Percentiles rank a stretch among this genome's conserved stretches.
Evolutionary conservation across 2,888 invertebrate genomes (phyloP).

Genomic region (Hetaerina titia): DNA sequence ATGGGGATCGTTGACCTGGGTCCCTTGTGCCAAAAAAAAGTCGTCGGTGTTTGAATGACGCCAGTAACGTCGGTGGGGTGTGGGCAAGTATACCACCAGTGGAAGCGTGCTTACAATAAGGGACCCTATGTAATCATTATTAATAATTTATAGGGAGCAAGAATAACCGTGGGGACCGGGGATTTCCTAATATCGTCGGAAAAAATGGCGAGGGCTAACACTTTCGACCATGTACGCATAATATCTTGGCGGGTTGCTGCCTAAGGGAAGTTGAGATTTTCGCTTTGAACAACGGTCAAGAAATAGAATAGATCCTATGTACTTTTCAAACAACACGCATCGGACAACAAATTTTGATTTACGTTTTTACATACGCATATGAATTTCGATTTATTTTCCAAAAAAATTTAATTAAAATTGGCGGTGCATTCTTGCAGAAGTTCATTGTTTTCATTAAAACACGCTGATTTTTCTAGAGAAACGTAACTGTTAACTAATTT

Average conservation of each 20-base stretch:
- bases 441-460: too few species aligned
- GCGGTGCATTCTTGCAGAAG: too few species aligned
- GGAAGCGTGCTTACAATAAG: not conserved
- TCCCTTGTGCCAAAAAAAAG: not conserved
- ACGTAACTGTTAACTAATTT: too few species aligned
- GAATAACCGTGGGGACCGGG: not conserved
- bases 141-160: not conserved
- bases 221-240: not conserved
- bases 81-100: not conserved
- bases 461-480: too few species aligned
- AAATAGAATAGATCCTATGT: not conserved
- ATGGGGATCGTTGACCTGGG: not conserved
- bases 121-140: not conserved
- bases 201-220: not conserved
- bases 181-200: not conserved
- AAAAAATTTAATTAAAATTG: too few species aligned
- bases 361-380: too few species aligned
- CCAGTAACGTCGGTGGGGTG: not conserved
- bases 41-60: not conserved
- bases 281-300: not conserved
- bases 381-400: too few species aligned
- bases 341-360: not conserved
- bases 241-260: not conserved
- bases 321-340: not conserved
- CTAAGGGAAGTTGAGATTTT: not conserved